These are phyloP conservation scores for Philhelius pedissequus DNA, from an alignment of 2,888 invertebrate genomes.

Conservation along the genomic window DNA sequence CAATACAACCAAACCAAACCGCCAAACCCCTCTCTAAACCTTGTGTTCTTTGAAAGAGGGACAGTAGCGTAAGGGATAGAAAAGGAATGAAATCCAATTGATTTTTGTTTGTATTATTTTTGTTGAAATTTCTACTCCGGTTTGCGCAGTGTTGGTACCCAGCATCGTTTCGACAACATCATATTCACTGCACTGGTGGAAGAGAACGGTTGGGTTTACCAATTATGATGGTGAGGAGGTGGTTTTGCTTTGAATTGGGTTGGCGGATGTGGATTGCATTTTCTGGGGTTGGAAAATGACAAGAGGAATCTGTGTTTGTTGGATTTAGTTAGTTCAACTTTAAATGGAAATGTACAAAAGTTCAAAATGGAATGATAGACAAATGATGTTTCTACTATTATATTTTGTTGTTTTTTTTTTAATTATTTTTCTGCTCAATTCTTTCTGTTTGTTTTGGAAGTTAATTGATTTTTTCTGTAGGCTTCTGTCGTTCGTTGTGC, in stretches of 20 bases:
- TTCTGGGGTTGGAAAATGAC: background rate
- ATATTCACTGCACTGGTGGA: no score
- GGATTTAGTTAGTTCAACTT: slow-evolving; percentile 40
- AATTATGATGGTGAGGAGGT: background rate
- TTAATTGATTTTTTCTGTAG: slow-evolving; percentile 43
- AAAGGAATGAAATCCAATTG: slow-evolving; percentile 59
- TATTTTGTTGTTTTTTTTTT: background rate
- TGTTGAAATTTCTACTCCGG: background rate
- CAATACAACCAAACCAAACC: background rate
- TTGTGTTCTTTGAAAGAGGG: background rate
- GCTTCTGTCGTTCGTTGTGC: background rate
- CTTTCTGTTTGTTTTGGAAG: slow-evolving; percentile 28
- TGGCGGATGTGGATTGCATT: background rate
- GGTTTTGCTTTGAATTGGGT: background rate
- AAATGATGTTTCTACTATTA: background rate
- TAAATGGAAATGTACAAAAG: slow-evolving; percentile 55
- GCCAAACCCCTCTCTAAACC: background rate
- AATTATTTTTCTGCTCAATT: background rate
- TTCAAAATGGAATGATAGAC: slow-evolving; percentile 28
- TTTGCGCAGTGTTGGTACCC: background rate
- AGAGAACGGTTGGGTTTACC: background rate
- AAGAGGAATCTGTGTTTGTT: slow-evolving; percentile 1
- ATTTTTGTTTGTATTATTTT: slow-evolving; percentile 51
- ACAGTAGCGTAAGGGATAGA: background rate
- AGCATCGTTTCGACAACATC: no score